A percentile compares a stretch with the other conserved stretches of the same genome.
phyloP scores from a whole-genome alignment of 1,140 invertebrate species.

The Planococcus citri region DNA sequence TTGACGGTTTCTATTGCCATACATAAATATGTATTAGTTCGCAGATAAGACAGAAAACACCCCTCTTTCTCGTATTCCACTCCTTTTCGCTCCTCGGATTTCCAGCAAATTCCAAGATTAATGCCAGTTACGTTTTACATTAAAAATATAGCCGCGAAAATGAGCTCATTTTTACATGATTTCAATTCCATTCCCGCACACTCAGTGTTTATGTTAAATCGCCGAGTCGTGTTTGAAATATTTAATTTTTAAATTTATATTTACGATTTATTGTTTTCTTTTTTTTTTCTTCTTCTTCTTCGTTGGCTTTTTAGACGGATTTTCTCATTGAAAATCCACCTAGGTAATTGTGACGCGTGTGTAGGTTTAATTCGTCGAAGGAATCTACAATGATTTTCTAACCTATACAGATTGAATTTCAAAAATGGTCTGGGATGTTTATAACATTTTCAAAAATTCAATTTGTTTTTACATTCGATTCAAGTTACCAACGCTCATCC shows the following conservation, averaged over 20 bases:
- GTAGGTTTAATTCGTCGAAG: too few relatives aligned
- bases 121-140: neutral
- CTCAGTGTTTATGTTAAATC: neutral
- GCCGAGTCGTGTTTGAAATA: neutral
- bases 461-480: too few relatives aligned
- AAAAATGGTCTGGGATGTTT: too few relatives aligned
- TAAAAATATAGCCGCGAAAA: neutral
- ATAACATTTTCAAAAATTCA: too few relatives aligned
- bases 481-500: too few relatives aligned
- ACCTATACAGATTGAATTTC: too few relatives aligned
- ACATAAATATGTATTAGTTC: constrained; percentile 1
- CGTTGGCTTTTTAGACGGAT: too few relatives aligned
- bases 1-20: neutral
- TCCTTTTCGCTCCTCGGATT: too few relatives aligned
- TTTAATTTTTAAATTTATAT: constrained; percentile 5
- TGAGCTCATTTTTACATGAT: neutral
- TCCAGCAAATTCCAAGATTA: neutral
- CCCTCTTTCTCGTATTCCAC: neutral
- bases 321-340: too few relatives aligned
- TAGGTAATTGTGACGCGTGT: too few relatives aligned
- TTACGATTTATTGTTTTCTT: neutral
- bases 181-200: neutral
- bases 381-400: too few relatives aligned
- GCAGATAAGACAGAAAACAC: neutral
- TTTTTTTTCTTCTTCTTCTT: neutral